Evolutionary conservation across 2,113 vertebrate genomes (phyloP).

Genomic region (Tragelaphus strepsiceros): DNA sequence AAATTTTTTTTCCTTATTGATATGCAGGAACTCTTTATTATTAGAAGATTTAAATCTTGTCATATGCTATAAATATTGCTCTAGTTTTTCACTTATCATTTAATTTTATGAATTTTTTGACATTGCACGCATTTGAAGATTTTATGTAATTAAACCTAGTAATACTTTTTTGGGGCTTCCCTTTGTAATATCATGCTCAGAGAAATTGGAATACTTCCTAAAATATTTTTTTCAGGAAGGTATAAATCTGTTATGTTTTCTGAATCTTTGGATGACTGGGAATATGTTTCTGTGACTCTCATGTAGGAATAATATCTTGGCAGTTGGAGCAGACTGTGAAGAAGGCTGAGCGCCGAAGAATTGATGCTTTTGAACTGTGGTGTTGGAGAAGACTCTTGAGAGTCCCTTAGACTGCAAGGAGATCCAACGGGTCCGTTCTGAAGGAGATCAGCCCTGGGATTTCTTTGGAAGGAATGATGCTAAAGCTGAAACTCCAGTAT

Average conservation of each 20-base stretch:
- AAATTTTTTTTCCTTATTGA: neutral
- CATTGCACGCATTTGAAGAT: neutral
- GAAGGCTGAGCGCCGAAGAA: no score
- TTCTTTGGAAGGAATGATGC: no score
- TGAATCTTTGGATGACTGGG: neutral
- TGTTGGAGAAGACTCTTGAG: no score
- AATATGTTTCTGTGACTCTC: neutral
- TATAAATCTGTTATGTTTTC: neutral
- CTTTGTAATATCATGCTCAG: neutral
- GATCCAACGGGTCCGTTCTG: no score
- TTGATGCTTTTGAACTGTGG: no score
- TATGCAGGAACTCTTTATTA: neutral
- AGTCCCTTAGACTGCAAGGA: no score
- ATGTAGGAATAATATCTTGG: neutral
- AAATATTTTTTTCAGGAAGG: neutral
- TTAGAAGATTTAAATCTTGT: neutral
- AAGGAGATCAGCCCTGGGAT: no score
- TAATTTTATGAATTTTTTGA: conserved; percentile 1
- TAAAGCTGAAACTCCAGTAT: no score
- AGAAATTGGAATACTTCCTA: neutral
- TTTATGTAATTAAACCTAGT: neutral
- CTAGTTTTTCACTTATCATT: neutral
- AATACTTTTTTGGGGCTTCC: neutral
- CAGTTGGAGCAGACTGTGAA: no score
- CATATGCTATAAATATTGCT: neutral